Base-by-base conservation (phyloP, 2,888 invertebrate species). In the Ctena decussata region DNA sequence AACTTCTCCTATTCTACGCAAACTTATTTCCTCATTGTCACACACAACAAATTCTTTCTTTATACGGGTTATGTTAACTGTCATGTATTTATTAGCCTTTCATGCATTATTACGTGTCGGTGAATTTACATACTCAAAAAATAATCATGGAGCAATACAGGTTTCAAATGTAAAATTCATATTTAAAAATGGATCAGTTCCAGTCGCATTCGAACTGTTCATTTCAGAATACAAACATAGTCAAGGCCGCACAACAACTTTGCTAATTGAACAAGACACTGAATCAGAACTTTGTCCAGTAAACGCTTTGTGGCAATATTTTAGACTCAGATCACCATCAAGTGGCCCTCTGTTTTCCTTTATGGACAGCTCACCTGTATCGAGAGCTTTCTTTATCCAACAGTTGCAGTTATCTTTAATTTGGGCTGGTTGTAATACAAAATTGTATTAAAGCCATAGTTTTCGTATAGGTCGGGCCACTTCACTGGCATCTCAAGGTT, bases 311-410 rank as follows among this genome's bases (percentile, higher is more conserved):
- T 70, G 70, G 70, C n/a, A 21, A 15, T 70, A 70, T 37, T 8
- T 37, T 11, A 3, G 37, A 24, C 39, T 70, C 5, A 5, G 70
- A 37, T 8, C 1, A 24, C 27, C 37, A 70, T 11, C 2, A 12
- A 12, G 2, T 3, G 70, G 70, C 37, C 70, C 70, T 18, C 5
- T 70, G 8, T 70, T 70, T 37, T 70, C 70, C 3, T 70, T 70
- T 21, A 70, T 70, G 70, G 70, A 70, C 37, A 37, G 70, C 8
- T 35, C 70, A 37, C 70, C 70, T 5, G 70, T 70, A 12, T 70
- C 70, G 6, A 11, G 70, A 8, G 32, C 70, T 12, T 70, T 11
- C 41, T 70, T 69, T 69, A 27, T 24, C 3, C 70, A 70, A 6
- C 70, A 70, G 39, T 21, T 70, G 6, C 8, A 70, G 5, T 11